phyloP scores from a whole-genome alignment of 2,113 vertebrate species.

The Donacobius atricapilla region DNA sequence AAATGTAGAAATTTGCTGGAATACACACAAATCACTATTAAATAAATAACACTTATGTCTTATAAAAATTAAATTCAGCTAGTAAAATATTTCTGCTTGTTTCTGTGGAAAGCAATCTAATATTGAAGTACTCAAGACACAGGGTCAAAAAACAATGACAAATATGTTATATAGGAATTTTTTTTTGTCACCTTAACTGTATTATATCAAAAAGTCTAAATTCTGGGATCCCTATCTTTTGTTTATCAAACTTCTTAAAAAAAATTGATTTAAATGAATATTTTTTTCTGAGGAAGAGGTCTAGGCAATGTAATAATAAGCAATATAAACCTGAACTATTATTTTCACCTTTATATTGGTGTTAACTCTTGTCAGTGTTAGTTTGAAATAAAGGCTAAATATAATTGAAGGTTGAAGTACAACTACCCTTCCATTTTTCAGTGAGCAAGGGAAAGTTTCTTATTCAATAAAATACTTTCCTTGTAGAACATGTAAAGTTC shows the following conservation, averaged over 20 bases:
- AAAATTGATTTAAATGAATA: neutral
- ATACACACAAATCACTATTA: neutral
- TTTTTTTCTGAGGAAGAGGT: neutral
- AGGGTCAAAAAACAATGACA: neutral
- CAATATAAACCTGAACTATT: neutral
- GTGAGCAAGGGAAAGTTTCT: neutral
- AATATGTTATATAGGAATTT: neutral
- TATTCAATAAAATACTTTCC: neutral
- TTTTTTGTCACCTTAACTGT: neutral
- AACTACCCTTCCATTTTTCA: neutral
- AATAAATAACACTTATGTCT: neutral
- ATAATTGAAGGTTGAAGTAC: neutral
- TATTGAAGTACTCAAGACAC: neutral
- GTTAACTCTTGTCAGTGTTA: rapidly evolving
- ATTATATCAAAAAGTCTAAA: neutral
- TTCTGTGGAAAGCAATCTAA: neutral
- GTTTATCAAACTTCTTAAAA: neutral
- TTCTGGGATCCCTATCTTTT: neutral
- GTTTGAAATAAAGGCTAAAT: neutral
- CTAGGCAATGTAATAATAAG: neutral
- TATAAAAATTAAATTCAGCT: neutral
- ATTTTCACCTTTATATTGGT: neutral
- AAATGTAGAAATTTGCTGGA: neutral
- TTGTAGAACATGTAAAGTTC: neutral
- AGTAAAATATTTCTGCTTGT: neutral